These are phyloP conservation scores for Mactromeris polynyma DNA, from an alignment of 2,888 invertebrate species.

Conservation along the genomic window DNA sequence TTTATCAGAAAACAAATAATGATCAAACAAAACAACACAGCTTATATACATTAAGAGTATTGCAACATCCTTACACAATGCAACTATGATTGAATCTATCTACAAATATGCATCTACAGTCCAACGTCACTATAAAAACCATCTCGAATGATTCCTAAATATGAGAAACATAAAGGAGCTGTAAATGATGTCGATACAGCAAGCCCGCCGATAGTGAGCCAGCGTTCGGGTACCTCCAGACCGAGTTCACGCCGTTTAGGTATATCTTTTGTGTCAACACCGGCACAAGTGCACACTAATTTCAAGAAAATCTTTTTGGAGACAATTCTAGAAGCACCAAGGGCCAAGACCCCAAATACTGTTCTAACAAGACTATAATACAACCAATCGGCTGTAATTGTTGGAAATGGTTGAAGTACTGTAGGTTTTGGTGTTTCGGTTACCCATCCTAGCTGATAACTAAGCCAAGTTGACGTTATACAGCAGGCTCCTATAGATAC, in stretches of 20 bases:
- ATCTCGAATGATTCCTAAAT: slow-evolving; percentile 93
- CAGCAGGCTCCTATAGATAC: slow-evolving; percentile 90
- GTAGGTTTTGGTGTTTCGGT: slow-evolving; percentile 74
- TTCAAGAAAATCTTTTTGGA: slow-evolving; percentile 92
- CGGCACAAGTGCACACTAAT: slow-evolving; percentile 91
- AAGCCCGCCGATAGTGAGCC: slow-evolving; percentile 93
- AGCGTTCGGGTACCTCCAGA: slow-evolving; percentile 94
- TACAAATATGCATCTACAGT: slow-evolving; percentile 1
- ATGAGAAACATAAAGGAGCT: slow-evolving; percentile 92
- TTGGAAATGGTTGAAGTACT: slow-evolving; percentile 92
- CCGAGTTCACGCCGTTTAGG: slow-evolving; percentile 87
- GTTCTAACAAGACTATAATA: slow-evolving; percentile 87
- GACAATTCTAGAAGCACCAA: slow-evolving; percentile 90
- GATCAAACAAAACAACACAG: not conserved
- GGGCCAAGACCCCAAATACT: slow-evolving; percentile 92
- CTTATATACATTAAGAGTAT: not conserved
- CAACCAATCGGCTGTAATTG: slow-evolving; percentile 92
- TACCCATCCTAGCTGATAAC: slow-evolving; percentile 93
- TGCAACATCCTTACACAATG: slow-evolving; percentile 25
- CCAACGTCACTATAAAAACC: slow-evolving; percentile 93
- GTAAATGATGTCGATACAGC: slow-evolving; percentile 93
- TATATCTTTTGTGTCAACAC: slow-evolving; percentile 91
- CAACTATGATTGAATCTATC: not conserved
- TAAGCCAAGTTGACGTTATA: slow-evolving; percentile 93
- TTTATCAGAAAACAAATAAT: not conserved